Base-by-base conservation (phyloP, 2,113 vertebrate species). In the Ictalurus furcatus region DNA sequence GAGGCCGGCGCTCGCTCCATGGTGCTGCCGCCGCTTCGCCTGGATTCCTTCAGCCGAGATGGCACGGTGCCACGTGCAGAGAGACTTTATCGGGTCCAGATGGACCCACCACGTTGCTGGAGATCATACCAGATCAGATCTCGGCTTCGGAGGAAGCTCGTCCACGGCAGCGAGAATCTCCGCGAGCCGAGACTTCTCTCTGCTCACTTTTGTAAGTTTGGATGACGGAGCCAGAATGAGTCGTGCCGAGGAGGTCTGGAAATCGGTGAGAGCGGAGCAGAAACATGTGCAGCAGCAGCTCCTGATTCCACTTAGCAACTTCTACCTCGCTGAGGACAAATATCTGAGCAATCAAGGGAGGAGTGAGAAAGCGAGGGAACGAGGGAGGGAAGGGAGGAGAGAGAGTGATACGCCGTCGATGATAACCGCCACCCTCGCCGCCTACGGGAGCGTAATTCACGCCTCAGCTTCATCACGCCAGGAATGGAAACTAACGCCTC, bases 41-140 rank as follows among this genome's bases (percentile, higher is more conserved):
- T 88, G 87, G 90, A 82, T 23, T 93, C 93, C 54, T 73, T 94
- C 84, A 93, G 92, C 0, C 91, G 92, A 3, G 93, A 92, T 67
- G 95, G 91, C 95, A 95, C 95, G 92, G 87, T 93, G 91, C 89
- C 58, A 89, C 23, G 85, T 52, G 90, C 84, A 67, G 17, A 71
- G 87, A 87, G 91, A 86, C 59, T 82, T 56, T 19, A 59, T 54
- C 83, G 59, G 69, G 89, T 82, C 90, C 85, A 88, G 88, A 91
- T 58, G 54, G 74, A 73, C 59, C 85, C 80, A 74, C 87, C 67
- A 71, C 80, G 6, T 9, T 28, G 52, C 80, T 30, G 48, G 23
- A 74, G 80, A 58, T 84, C 67, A 83, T 76, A 28, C 21, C 85
- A 9, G 71, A 59, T 44, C 4, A 4, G 44, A 34, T 34, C 40